These are phyloP conservation scores for Beaufortia kweichowensis DNA, from an alignment of 2,113 vertebrate genomes.

Conservation along the genomic window DNA sequence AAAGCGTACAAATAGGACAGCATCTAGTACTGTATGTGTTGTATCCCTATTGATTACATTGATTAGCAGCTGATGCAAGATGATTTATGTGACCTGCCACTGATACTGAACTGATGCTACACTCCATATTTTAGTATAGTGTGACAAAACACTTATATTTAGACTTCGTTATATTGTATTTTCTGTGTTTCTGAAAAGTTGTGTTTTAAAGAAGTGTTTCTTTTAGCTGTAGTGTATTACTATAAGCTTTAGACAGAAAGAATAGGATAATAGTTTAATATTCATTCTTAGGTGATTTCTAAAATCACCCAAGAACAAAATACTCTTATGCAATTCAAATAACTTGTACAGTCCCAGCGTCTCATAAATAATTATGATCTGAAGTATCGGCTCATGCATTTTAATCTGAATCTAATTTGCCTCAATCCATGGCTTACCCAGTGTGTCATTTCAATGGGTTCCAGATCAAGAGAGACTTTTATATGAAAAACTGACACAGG, in stretches of 20 bases:
- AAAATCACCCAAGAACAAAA: constrained; percentile 45
- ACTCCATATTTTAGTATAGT: no score
- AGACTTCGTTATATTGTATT: no score
- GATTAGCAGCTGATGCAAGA: no score
- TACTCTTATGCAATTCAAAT: constrained; percentile 51
- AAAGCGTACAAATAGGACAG: no score
- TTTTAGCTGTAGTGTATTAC: constrained; percentile 26
- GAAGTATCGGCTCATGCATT: constrained; percentile 59
- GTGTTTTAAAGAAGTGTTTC: constrained; percentile 29
- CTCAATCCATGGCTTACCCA: constrained; percentile 52
- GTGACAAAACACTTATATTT: no score
- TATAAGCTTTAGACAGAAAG: constrained; percentile 27
- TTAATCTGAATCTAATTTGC: constrained; percentile 60
- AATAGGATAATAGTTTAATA: constrained; percentile 41
- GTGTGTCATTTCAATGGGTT: constrained; percentile 51
- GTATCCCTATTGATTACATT: no score
- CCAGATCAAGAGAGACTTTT: constrained; percentile 46
- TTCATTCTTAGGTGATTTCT: constrained; percentile 48
- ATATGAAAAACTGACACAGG: constrained; percentile 47
- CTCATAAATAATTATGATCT: constrained; percentile 61
- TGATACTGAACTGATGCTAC: no score
- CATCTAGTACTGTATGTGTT: no score
- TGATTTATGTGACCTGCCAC: no score
- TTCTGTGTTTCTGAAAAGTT: no score
- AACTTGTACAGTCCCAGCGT: constrained; percentile 35